Evolutionary conservation across 1,140 invertebrate genomes (phyloP), one percentile per base, ranked within the genome.

Genomic region (Limonius californicus): DNA sequence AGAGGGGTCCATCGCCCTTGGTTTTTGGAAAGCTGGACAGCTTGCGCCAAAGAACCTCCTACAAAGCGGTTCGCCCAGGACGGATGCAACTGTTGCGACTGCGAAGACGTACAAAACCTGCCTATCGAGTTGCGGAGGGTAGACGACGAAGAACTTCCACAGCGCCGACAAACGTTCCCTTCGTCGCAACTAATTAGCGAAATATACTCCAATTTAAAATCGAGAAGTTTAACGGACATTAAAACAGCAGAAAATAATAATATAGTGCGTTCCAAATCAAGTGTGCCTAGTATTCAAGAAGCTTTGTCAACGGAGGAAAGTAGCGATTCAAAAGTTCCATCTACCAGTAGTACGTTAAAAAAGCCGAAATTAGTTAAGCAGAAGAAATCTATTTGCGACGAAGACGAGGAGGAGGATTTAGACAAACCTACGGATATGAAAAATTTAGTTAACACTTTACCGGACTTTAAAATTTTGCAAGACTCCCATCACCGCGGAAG

Each of bases 61-160:
- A 78, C 81, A 62, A 74, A 77, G 58, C 70, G 78, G 32, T 69
- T 62, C 55, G 79, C 81, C 59, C 77, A 78, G 18, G 81, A 78
- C 69, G 81, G 77, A 39, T 85, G 81, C 65, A 81, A 85, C 68
- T 80, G 83, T 61, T 84, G 82, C 20, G 84, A 84, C 70, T 80
- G 83, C 57, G 85, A 86, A 12, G 84, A 87, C 68, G 80, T 86
- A 19, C 85, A 88, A 65, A 89, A 94, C 69, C 78, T 94, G 53
- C 92, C 92, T 1, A 96, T 96, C 45, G 93, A 96, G 78, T 76
- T 96, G 18, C 81, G 91, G n/a, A 82, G 91, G 16, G 78, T 95
- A 39, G 92, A 95, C 71, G 89, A 92, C 68, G 85, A 85, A 47
- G 81, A 77, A 66, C 72, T 82, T 23, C 76, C 78, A 14, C 71